phyloP scores from a whole-genome alignment of 2,113 vertebrate genomes.

The Pygoscelis adeliae region DNA sequence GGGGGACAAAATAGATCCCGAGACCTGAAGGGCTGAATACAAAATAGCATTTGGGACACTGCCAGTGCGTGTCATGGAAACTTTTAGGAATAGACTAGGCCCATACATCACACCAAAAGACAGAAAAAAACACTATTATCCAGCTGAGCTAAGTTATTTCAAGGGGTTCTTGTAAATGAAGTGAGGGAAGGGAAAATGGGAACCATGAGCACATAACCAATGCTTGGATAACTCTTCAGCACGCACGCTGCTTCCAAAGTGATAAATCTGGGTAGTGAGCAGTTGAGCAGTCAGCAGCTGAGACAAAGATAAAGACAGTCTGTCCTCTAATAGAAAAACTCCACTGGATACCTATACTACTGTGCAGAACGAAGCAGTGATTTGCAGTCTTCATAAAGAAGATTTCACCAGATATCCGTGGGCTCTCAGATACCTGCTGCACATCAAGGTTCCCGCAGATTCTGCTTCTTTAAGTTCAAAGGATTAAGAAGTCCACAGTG shows the following conservation, averaged over 20 bases:
- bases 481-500: not conserved
- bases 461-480: not conserved
- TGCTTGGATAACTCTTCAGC: conserved; percentile 3
- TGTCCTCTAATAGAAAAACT: conserved; percentile 21
- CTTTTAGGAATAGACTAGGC: not conserved
- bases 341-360: not conserved
- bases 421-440: not conserved
- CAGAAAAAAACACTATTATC: not conserved
- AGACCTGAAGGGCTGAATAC: not conserved
- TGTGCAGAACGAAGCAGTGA: not conserved
- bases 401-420: not conserved
- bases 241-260: not conserved
- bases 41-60: not conserved
- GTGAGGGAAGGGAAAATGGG: not conserved
- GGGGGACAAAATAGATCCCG: not conserved
- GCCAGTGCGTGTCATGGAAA: not conserved
- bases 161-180: conserved; percentile 7
- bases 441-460: not conserved
- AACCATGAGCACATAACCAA: not conserved
- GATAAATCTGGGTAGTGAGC: not conserved
- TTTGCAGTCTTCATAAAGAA: not conserved
- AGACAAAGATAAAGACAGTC: conserved; percentile 16
- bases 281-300: conserved; percentile 5
- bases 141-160: conserved; percentile 12
- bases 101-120: not conserved